These are phyloP conservation scores for Asarcornis scutulata DNA, from an alignment of 2,113 vertebrate species.

Conservation along the genomic window DNA sequence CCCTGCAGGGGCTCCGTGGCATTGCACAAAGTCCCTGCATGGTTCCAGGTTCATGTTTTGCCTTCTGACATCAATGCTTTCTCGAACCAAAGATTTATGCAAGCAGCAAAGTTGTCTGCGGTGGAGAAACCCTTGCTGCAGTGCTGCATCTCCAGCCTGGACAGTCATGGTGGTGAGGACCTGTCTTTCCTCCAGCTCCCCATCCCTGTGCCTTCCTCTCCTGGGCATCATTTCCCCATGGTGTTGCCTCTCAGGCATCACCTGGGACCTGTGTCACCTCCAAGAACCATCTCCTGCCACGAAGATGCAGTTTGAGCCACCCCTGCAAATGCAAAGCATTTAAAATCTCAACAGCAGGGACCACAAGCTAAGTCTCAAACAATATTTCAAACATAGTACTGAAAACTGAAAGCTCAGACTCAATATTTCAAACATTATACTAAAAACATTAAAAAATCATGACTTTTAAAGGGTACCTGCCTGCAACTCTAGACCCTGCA, in stretches of 20 bases:
- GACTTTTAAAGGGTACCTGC: neutral
- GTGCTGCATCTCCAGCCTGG: neutral
- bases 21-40: neutral
- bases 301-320: too few relatives aligned
- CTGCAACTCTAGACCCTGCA: neutral
- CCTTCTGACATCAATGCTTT: accelerated
- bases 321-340: too few relatives aligned
- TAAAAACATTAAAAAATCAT: neutral
- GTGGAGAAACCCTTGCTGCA: neutral
- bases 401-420: too few relatives aligned
- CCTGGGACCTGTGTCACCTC: neutral
- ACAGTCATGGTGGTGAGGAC: neutral
- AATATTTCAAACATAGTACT: neutral
- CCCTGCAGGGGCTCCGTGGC: neutral
- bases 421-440: neutral
- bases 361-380: neutral
- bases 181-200: neutral
- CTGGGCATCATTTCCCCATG: too few relatives aligned
- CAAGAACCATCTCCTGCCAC: neutral
- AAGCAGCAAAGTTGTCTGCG: neutral
- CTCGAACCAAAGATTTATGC: neutral
- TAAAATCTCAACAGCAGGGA: neutral
- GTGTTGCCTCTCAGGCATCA: neutral
- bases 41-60: neutral
- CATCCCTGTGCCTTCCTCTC: accelerated